Evolutionary conservation across 1,140 invertebrate species (phyloP), one percentile per base, ranked within the genome.

Genomic region (Sarcophaga bullata): DNA sequence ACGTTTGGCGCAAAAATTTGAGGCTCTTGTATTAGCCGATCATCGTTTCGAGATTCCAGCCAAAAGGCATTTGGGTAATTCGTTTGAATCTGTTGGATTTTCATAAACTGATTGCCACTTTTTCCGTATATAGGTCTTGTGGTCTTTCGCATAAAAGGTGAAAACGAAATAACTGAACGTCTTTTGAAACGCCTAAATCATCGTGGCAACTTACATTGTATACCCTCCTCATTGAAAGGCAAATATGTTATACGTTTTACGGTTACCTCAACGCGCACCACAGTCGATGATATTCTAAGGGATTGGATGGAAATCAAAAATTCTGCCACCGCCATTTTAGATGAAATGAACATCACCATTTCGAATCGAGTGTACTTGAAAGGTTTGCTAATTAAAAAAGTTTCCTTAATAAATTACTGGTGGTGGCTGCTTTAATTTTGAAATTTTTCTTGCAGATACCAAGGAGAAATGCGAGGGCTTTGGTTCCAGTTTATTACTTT

Each of bases 171-270:
- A 46, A 95, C 95, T 0, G 98, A 98, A 90, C 94, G 92, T 37
- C 91, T 99, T 0, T 90, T 98, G 19, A 97, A 98, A 89, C 92
- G 93, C 19, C 92, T 99, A 72, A 99, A 99, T 86, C 94, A 94
- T 3, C 93, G 96, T 8, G 93, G 96, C 86, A 93, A 93, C 83
- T 95, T 99, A 5, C 98, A 99, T 90, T 95, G 98, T 73, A 97
- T 99, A 0, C 97, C 98, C 0, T 97, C 98, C 0, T 95, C 95
- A 80, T 92, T 98, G 76, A 97, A 97, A 87, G 95, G 95, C 0
- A 95, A 95, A 90, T 99, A 98, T 87, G 96, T 98, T 17, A 98
- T 98, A 82, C 84, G 89, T 9, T 98, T 97, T 88, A 97, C 98
- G 1, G 95, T 99, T 15, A 99, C 98, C 6, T 98, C 97, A 9